Conservation (phyloP, 2,888 invertebrate species). For the Agrochola lota region DNA sequence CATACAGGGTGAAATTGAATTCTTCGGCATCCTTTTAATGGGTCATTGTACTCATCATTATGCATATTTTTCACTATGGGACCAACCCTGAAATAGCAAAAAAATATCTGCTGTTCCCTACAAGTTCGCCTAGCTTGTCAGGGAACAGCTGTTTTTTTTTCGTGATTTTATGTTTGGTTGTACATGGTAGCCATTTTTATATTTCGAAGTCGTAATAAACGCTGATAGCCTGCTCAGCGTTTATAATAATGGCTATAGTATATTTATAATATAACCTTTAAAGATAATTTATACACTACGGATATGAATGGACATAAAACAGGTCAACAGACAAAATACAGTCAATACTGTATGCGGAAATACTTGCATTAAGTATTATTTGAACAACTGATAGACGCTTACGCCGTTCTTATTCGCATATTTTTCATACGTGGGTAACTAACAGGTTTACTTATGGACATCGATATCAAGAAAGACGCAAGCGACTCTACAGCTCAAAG, state of each 20-base stretch:
- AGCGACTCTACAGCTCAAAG: neutral
- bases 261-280: neutral
- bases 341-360: constrained; percentile 25
- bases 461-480: neutral
- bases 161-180: too few relatives aligned
- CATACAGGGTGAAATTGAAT: too few relatives aligned
- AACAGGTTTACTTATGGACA: neutral
- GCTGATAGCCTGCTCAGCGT: neutral
- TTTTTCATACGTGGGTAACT: neutral
- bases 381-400: constrained; percentile 1
- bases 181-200: neutral
- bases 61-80: too few relatives aligned
- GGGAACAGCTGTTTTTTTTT: too few relatives aligned
- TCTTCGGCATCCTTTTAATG: too few relatives aligned
- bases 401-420: neutral
- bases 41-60: too few relatives aligned
- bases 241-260: too few relatives aligned
- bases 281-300: constrained; percentile 23
- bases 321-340: constrained; percentile 23
- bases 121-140: too few relatives aligned
- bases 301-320: neutral
- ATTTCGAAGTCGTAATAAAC: neutral
- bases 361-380: constrained; percentile 5
- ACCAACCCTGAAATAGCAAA: too few relatives aligned
- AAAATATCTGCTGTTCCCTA: too few relatives aligned